Percentiles rank a stretch among this genome's conserved stretches.
These are phyloP conservation scores for Chamaetylas fuelleborni DNA, from an alignment of 2,113 vertebrate genomes.

Conservation along the genomic window DNA sequence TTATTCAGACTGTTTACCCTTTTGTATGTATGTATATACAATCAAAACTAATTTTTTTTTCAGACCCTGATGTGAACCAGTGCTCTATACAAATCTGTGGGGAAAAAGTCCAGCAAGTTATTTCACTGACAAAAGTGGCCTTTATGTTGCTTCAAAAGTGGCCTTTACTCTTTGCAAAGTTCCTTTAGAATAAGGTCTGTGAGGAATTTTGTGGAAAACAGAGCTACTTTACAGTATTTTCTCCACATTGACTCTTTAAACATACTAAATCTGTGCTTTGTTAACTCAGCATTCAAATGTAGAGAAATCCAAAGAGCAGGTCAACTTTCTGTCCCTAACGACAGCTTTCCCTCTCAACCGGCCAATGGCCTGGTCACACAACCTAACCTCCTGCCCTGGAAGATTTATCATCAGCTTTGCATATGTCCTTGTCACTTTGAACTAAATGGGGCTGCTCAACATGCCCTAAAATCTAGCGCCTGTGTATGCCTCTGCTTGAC, in stretches of 20 bases:
- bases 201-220: conserved; percentile 56
- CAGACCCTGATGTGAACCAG: conserved; percentile 60
- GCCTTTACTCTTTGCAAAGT: conserved; percentile 65
- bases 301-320: conserved; percentile 59
- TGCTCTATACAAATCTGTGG: conserved; percentile 61
- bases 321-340: conserved; percentile 51
- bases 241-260: conserved; percentile 52
- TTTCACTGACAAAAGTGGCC: conserved; percentile 66
- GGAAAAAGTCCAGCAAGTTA: conserved; percentile 60
- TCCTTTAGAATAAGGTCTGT: conserved; percentile 54
- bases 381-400: conserved; percentile 56
- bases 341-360: conserved; percentile 36
- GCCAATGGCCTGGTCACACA: conserved; percentile 59
- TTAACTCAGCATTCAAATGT: conserved; percentile 65
- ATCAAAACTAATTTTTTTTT: conserved; percentile 68
- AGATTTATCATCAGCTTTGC: conserved; percentile 68
- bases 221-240: conserved; percentile 68
- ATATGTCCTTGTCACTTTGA: background rate
- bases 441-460: background rate
- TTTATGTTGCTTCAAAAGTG: conserved; percentile 63
- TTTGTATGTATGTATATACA: conserved; percentile 64
- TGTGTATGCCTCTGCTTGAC: rapidly evolving
- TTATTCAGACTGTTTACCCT: conserved; percentile 45
- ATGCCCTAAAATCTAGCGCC: background rate
- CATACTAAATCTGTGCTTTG: conserved; percentile 68